phyloP scores from a whole-genome alignment of 37 sponge, comb jelly and placozoan genomes.

The Aplysina aerophoba region DNA sequence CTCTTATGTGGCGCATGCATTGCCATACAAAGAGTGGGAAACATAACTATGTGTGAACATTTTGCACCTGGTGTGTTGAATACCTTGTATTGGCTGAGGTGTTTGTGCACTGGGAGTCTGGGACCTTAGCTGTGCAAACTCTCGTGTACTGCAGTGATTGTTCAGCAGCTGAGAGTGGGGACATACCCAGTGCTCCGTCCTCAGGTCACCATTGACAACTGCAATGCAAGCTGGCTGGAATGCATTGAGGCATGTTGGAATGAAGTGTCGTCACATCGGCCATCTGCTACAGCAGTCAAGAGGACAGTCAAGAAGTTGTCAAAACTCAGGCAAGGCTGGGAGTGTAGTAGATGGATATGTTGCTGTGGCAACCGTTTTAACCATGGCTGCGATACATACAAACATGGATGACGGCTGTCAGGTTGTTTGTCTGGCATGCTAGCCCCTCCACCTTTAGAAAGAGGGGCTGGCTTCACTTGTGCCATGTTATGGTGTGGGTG shows the following conservation, averaged over 20 bases:
- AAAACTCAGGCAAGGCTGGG: neutral
- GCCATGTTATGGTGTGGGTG: too few species aligned
- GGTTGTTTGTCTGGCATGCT: too few species aligned
- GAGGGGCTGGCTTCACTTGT: too few species aligned
- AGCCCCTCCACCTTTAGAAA: too few species aligned
- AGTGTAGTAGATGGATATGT: neutral
- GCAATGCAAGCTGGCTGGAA: neutral
- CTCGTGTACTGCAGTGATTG: constrained; percentile 2
- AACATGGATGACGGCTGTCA: too few species aligned
- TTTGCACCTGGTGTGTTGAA: too few species aligned
- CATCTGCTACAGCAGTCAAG: neutral
- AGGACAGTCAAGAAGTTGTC: constrained; percentile 1
- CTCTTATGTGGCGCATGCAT: neutral
- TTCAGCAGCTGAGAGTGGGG: neutral
- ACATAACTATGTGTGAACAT: too few species aligned
- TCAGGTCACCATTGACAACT: neutral
- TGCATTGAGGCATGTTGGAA: neutral
- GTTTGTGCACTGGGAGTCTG: too few species aligned
- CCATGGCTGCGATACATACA: too few species aligned
- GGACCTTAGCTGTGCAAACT: too few species aligned
- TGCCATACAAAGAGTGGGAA: neutral
- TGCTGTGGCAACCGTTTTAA: too few species aligned
- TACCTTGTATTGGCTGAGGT: too few species aligned
- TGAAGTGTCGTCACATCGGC: constrained; percentile 18
- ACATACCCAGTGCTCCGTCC: neutral